Evolutionary conservation across 2,888 invertebrate genomes (phyloP), one percentile per base, ranked within the genome.

Genomic region (Rotaria socialis): DNA sequence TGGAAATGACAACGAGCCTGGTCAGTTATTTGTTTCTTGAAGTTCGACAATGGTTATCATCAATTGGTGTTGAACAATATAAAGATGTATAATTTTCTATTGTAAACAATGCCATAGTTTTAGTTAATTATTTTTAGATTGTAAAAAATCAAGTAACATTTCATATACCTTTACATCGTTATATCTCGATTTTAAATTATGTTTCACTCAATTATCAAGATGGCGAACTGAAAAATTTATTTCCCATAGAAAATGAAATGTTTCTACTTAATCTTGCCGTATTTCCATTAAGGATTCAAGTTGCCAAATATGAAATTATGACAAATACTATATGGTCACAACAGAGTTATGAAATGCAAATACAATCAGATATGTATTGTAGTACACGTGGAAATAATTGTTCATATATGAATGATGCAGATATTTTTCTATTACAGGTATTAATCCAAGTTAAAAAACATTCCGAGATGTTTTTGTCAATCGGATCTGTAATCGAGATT

Each of bases 401-500:
- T 74, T 74, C 74, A 2, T 74, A 41, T 41, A 74, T 74, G 74
- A 74, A 74, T 74, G 74, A 74, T 74, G 74, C 74, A 19, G 74
- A 74, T 74, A 16, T 74, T 16, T 74, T 22, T 74, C 41, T 74
- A 41, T 19, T 74, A 74, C 74, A 74, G 8, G 58, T 58, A 58
- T 24, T 7, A 56, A 56, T 55, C 14, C 5, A 19, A 7, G 16
- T 55, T 55, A 56, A 56, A 56, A 16, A 56, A 10, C 24, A 24
- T 24, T 56, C 7, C 5, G 24, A 16, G 4, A 55, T 55, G 14
- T 55, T 19, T 55, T 6, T 22, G 4, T 22, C 35, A 35, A 35
- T 35, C 35, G 35, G 35, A 35, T 35, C 35, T 35, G 2, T 35
- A 35, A 35, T 35, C 35, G 35, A 35, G 35, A 35, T 35, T 35